Evolutionary conservation across 1,140 invertebrate genomes (phyloP), one percentile per base, ranked within the genome.

Genomic region (Scaptomyza pallida): DNA sequence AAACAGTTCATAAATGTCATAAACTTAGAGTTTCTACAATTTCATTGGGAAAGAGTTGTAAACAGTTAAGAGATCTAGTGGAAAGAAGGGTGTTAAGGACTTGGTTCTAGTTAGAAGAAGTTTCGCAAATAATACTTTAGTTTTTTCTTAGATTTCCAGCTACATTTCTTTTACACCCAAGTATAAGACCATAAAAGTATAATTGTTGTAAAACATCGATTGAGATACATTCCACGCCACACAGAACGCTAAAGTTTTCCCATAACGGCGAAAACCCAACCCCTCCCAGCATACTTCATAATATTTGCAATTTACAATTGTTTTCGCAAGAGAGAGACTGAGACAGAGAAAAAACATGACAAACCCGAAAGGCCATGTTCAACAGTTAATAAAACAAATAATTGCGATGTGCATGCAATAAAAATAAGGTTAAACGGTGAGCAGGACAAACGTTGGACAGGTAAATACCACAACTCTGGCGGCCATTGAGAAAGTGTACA

Each of bases 361-460:
- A 63, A 57, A 65, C 40, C 44, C 44, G 30, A 60, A 63, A 75
- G 80, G 75, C 80, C 82, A 75, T 88, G 82, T 88, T 88, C 78
- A 88, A 88, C 82, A 88, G 82, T 88, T 88, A 88, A 88, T 88
- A 88, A 88, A 88, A 88, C 82, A 88, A 88, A 88, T 88, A 88
- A 88, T 88, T 88, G 82, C 82, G 76, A 56, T 79, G 82, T 88
- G 75, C 88, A 77, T 78, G 82, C 82, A 88, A 88, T 88, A 88
- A 88, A 88, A 88, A 88, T 75, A 72, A 78, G 82, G 71, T 75
- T 88, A 76, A 88, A 88, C 78, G 75, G 43, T 79, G 70, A 56
- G 68, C 75, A 71, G 56, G 72, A 64, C 69, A 67, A 61, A 48
- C 35, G 30, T 26, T 51, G 57, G 78, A 78, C 78, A 81, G 69